phyloP scores from a whole-genome alignment of 2,113 vertebrate genomes.

The Entosphenus tridentatus region DNA sequence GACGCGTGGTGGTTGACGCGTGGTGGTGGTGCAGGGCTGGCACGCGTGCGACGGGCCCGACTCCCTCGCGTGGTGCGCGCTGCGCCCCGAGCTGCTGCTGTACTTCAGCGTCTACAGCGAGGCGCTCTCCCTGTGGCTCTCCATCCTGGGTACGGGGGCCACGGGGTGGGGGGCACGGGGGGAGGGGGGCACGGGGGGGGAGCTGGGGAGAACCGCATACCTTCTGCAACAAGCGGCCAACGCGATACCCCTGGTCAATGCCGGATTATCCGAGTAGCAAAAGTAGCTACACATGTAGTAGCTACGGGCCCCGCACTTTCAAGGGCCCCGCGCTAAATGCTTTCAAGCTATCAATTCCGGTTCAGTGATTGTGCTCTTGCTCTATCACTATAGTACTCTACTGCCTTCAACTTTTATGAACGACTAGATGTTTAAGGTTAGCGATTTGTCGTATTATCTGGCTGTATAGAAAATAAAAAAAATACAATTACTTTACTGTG shows the following conservation, averaged over 20 bases:
- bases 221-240: not conserved
- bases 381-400: no score
- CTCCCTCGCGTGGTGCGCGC: constrained; percentile 5
- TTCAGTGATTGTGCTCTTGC: no score
- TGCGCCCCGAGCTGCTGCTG: constrained; percentile 3
- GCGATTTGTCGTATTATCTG: no score
- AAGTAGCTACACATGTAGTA: not conserved
- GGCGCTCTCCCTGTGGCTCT: constrained; percentile 5
- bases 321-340: no score
- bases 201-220: not conserved
- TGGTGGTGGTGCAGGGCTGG: not conserved
- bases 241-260: not conserved
- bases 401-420: no score
- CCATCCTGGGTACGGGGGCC: not conserved
- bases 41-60: constrained; percentile 2
- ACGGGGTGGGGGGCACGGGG: not conserved
- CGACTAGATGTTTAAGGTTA: no score
- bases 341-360: no score
- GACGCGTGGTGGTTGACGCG: no score
- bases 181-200: not conserved
- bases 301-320: no score
- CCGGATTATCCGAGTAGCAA: not conserved
- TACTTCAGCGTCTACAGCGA: constrained; percentile 3
- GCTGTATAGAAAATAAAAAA: no score
- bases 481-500: not conserved